Evolutionary conservation across 2,888 invertebrate species (phyloP).

Genomic region (Rotaria magnacalcarata): DNA sequence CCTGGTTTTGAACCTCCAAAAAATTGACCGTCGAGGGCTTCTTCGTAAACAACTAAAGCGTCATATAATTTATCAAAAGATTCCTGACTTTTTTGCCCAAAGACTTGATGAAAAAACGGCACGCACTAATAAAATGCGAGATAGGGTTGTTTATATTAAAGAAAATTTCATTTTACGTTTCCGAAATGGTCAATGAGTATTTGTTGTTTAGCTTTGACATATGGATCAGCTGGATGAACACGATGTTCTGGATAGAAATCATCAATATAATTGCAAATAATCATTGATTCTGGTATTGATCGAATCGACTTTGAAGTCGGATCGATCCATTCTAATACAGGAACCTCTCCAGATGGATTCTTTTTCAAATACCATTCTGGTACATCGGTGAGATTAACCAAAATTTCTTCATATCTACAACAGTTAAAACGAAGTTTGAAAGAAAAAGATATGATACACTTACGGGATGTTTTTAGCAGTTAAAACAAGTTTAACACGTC

Average conservation of each 20-base stretch:
- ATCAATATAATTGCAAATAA: constrained; percentile 64
- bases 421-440: background rate
- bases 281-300: constrained; percentile 50
- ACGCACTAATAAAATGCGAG: background rate
- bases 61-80: constrained; percentile 42
- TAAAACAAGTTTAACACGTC: constrained; percentile 60
- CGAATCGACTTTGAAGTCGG: constrained; percentile 52
- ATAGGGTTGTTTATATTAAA: background rate
- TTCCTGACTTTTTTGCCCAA: background rate
- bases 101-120: background rate
- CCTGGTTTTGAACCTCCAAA: constrained; percentile 48
- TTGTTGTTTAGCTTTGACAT: background rate
- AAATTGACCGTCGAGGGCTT: constrained; percentile 47
- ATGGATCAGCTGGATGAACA: constrained; percentile 61
- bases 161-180: background rate
- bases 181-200: background rate
- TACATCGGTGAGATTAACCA: constrained; percentile 61
- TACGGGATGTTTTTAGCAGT: constrained; percentile 60
- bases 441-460: constrained; percentile 32
- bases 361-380: constrained; percentile 62
- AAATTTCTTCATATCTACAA: constrained; percentile 52
- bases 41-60: constrained; percentile 47
- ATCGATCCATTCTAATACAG: constrained; percentile 60
- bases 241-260: constrained; percentile 63
- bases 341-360: constrained; percentile 62